These are phyloP conservation scores for Aegotheles bennettii DNA, from an alignment of 2,113 vertebrate genomes.

Conservation along the genomic window DNA sequence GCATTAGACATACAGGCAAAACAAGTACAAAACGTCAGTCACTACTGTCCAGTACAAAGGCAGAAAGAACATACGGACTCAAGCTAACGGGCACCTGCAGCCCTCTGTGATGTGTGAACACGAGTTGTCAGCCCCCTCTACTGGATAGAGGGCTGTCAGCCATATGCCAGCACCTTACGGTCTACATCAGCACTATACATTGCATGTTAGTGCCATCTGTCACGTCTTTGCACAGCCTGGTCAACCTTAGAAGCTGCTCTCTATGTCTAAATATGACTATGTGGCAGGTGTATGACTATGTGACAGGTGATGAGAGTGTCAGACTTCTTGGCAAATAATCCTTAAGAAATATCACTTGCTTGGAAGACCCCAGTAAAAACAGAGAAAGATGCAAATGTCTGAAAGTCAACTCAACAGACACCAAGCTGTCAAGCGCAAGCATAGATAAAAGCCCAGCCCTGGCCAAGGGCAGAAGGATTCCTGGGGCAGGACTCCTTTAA, in stretches of 20 bases:
- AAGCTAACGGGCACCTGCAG: not conserved
- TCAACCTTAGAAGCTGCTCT: not conserved
- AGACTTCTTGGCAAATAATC: not conserved
- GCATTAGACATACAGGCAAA: not conserved
- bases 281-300: too few species aligned
- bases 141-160: not conserved
- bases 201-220: not conserved
- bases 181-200: fast-evolving
- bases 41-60: not conserved
- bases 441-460: not conserved
- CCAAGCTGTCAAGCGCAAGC: not conserved
- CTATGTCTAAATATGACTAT: not conserved
- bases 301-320: not conserved
- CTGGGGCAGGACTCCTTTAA: not conserved
- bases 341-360: not conserved
- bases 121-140: not conserved
- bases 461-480: not conserved
- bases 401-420: not conserved
- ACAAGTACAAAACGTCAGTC: not conserved
- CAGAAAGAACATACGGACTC: fast-evolving
- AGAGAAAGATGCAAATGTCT: not conserved
- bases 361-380: not conserved
- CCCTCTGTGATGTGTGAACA: not conserved
- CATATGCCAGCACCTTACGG: fast-evolving
- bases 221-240: not conserved